phyloP scores from a whole-genome alignment of 2,113 vertebrate genomes.

The Percopsis transmontana region DNA sequence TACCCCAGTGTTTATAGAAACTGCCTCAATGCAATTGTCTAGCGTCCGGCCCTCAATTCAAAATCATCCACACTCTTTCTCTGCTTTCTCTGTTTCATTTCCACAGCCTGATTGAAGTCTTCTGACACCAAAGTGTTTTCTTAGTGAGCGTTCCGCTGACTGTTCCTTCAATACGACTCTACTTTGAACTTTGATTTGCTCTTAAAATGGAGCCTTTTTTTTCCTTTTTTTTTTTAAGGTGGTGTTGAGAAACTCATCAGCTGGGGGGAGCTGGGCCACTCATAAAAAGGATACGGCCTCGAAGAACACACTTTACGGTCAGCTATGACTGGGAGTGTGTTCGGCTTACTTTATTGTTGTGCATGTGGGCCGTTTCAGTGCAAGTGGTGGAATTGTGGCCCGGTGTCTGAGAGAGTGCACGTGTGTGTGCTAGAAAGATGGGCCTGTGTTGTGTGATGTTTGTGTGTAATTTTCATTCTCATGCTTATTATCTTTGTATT shows the following conservation, averaged over 20 bases:
- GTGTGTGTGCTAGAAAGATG: constrained; percentile 29
- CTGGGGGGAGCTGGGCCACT: constrained; percentile 51
- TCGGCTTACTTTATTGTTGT: constrained; percentile 44
- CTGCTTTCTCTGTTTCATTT: constrained; percentile 60
- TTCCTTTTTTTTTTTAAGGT: constrained; percentile 39
- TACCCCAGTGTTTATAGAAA: constrained; percentile 60
- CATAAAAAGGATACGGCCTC: constrained; percentile 71
- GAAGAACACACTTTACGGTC: constrained; percentile 67
- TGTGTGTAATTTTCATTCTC: constrained; percentile 43
- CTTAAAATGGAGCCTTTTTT: constrained; percentile 50
- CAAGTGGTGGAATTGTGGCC: constrained; percentile 42
- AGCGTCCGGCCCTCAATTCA: constrained; percentile 59
- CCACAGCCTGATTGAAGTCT: constrained; percentile 68
- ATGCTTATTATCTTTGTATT: constrained; percentile 69
- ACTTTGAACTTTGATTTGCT: constrained; percentile 74
- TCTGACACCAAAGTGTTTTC: constrained; percentile 71
- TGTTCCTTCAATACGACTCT: constrained; percentile 66
- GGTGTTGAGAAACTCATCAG: constrained; percentile 72
- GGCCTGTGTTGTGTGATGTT: constrained; percentile 24
- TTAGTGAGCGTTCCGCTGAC: constrained; percentile 63
- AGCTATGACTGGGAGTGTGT: constrained; percentile 46
- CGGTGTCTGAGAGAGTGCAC: constrained; percentile 30
- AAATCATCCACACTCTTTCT: constrained; percentile 44
- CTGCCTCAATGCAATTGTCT: constrained; percentile 60
- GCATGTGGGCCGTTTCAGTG: constrained; percentile 53